Evolutionary conservation across 2,888 invertebrate genomes (phyloP).

Genomic region (Tetheella fluctuosa): DNA sequence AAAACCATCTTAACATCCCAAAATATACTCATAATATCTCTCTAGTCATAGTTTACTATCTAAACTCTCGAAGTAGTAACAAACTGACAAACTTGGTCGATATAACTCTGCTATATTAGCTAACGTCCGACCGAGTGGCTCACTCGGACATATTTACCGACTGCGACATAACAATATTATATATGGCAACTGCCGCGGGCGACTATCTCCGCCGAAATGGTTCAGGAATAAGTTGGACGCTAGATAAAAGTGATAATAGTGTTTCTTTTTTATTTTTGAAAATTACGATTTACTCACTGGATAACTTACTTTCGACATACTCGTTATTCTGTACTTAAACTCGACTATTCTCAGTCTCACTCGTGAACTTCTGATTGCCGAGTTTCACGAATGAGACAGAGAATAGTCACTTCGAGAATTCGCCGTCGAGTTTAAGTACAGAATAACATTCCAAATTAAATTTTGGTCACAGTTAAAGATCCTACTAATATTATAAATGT

Average conservation of each 20-base stretch:
- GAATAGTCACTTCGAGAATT: too few relatives aligned
- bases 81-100: not conserved
- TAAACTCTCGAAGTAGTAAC: not conserved
- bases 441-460: too few relatives aligned
- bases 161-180: not conserved
- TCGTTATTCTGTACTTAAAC: too few relatives aligned
- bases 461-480: too few relatives aligned
- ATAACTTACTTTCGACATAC: too few relatives aligned
- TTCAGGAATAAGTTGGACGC: not conserved
- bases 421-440: too few relatives aligned
- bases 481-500: too few relatives aligned
- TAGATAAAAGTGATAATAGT: not conserved
- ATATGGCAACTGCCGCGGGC: not conserved
- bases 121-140: not conserved
- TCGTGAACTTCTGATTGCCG: too few relatives aligned
- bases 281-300: too few relatives aligned
- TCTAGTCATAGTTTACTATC: not conserved
- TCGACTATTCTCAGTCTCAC: too few relatives aligned
- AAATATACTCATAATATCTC: not conserved
- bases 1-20: not conserved
- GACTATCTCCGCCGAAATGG: not conserved
- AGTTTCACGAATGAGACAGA: too few relatives aligned
- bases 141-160: not conserved
- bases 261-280: too few relatives aligned
- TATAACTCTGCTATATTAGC: not conserved